These are phyloP conservation scores for Craseonycteris thonglongyai DNA, from an alignment of 2,113 vertebrate species.

Conservation along the genomic window DNA sequence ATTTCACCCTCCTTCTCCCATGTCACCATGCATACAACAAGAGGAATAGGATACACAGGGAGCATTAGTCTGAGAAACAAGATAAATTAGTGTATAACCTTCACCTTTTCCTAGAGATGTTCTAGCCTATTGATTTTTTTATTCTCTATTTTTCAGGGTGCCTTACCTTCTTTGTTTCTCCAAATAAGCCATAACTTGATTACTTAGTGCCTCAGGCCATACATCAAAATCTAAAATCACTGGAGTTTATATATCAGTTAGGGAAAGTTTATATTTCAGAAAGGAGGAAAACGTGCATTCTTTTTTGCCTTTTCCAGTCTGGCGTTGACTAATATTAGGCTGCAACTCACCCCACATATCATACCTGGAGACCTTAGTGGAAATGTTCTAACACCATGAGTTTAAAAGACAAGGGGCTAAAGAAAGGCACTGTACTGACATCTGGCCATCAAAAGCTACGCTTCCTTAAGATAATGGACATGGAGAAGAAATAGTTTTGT, in stretches of 20 bases:
- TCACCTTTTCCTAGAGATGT: neutral
- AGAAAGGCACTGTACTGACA: neutral
- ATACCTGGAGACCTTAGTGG: neutral
- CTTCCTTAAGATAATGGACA: neutral
- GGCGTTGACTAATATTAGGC: neutral
- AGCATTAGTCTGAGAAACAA: neutral
- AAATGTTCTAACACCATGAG: neutral
- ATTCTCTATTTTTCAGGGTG: neutral
- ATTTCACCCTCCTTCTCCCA: no score
- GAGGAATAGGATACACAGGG: neutral
- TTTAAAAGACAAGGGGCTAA: neutral
- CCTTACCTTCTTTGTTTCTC: neutral
- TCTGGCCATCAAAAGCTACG: neutral
- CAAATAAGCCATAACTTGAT: neutral
- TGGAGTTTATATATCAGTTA: neutral
- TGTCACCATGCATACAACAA: neutral
- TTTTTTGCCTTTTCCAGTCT: neutral
- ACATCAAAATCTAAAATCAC: neutral
- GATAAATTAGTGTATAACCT: neutral
- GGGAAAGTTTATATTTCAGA: neutral
- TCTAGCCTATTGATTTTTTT: neutral
- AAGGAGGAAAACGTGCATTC: neutral
- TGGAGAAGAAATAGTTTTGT: neutral
- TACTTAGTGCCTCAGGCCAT: neutral
- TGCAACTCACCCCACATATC: neutral